Evolutionary conservation across 2,888 invertebrate genomes (phyloP).

Genomic region (Aleiodes alternator): DNA sequence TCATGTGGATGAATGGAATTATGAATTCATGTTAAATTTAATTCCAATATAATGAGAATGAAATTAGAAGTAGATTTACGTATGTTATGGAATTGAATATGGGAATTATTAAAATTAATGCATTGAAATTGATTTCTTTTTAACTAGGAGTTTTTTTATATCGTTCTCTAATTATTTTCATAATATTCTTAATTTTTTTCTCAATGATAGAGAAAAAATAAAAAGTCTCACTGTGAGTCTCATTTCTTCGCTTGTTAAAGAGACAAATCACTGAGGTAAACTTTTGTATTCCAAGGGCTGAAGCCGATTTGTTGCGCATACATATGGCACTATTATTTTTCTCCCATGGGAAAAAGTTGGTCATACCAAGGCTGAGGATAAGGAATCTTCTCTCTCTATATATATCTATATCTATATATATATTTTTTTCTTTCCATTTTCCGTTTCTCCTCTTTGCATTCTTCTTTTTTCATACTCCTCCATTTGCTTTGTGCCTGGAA

Average conservation of each 20-base stretch:
- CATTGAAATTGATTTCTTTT: too few relatives aligned
- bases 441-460: slow-evolving; percentile 30
- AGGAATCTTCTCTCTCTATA: slow-evolving; percentile 35
- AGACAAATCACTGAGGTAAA: slow-evolving; percentile 36
- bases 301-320: slow-evolving; percentile 46
- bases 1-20: slow-evolving; percentile 26
- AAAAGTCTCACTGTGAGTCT: background rate
- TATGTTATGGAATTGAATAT: background rate
- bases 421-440: slow-evolving; percentile 29
- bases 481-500: slow-evolving; percentile 28
- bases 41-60: slow-evolving; percentile 18
- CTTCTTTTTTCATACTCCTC: slow-evolving; percentile 22
- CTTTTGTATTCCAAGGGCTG: slow-evolving; percentile 40
- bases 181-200: background rate
- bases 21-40: slow-evolving; percentile 29
- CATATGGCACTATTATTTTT: slow-evolving; percentile 39
- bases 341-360: slow-evolving; percentile 31
- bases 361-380: slow-evolving; percentile 29
- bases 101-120: background rate
- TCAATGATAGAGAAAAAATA: background rate
- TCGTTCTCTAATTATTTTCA: too few relatives aligned
- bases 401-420: background rate
- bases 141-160: too few relatives aligned
- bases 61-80: slow-evolving; percentile 23
- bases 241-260: slow-evolving; percentile 31